Conservation (phyloP, 2,888 invertebrate genomes). For the Merodon equestris region DNA sequence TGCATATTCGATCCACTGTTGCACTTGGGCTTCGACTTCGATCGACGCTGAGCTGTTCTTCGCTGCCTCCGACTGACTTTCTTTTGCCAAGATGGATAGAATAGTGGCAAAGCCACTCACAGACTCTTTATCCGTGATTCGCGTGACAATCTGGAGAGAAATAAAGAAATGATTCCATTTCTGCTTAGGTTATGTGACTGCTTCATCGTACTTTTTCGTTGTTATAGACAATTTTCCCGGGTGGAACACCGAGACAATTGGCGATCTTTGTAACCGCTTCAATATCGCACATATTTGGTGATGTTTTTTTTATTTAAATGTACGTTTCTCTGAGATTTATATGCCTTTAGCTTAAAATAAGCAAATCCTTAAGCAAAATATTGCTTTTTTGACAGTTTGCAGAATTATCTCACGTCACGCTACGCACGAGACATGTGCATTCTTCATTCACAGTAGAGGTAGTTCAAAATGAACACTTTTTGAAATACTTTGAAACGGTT, state of each 20-base stretch:
- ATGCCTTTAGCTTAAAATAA: background rate
- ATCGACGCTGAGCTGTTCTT: constrained; percentile 73
- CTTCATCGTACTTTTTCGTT: constrained; percentile 79
- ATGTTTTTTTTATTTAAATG: background rate
- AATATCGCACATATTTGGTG: constrained; percentile 76
- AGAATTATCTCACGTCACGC: background rate
- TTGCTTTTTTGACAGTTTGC: constrained; percentile 13
- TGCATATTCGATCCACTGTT: constrained; percentile 86
- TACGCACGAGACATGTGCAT: constrained; percentile 10
- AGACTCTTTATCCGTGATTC: constrained; percentile 79
- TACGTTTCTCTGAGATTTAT: background rate
- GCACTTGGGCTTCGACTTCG: constrained; percentile 79
- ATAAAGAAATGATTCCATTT: constrained; percentile 8
- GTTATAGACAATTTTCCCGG: constrained; percentile 80
- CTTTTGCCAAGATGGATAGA: constrained; percentile 79
- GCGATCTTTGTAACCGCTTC: constrained; percentile 80
- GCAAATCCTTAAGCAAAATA: constrained; percentile 12
- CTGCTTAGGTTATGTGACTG: constrained; percentile 15
- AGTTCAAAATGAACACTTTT: background rate
- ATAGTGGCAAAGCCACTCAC: constrained; percentile 81
- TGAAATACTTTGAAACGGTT: too few relatives aligned
- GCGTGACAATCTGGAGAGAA: constrained; percentile 79
- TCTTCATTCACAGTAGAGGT: background rate
- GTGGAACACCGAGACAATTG: constrained; percentile 80
- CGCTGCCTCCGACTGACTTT: constrained; percentile 77